Conservation (phyloP, 2,888 invertebrate genomes). For the Mystacides longicornis region DNA sequence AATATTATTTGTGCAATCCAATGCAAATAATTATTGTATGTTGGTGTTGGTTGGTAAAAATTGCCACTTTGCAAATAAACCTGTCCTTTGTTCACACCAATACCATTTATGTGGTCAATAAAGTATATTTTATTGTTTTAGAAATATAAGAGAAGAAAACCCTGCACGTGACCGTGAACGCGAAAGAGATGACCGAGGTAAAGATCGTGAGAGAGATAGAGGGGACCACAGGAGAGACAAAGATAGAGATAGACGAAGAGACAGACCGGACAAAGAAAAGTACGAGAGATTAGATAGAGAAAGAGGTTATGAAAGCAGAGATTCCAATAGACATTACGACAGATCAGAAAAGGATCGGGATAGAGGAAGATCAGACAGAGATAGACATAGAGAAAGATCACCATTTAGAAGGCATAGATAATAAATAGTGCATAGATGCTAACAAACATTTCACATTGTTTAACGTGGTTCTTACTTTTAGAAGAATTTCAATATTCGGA, state of each 20-base stretch:
- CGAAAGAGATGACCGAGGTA: constrained; percentile 27
- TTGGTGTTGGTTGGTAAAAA: too few relatives aligned
- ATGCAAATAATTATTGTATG: too few relatives aligned
- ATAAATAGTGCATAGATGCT: neutral
- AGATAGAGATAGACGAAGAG: constrained; percentile 10
- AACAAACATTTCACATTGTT: too few relatives aligned
- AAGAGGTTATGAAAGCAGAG: constrained; percentile 31
- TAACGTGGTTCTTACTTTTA: too few relatives aligned
- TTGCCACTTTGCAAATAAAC: too few relatives aligned
- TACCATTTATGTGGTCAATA: too few relatives aligned
- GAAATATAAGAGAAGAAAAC: constrained; percentile 39
- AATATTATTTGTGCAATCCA: too few relatives aligned
- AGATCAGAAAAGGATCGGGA: constrained; percentile 32
- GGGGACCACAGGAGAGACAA: constrained; percentile 32
- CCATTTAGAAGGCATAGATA: constrained; percentile 14
- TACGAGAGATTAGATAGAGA: constrained; percentile 4
- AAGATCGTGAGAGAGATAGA: constrained; percentile 27
- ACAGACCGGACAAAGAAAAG: neutral
- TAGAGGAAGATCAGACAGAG: constrained; percentile 27
- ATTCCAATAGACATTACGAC: constrained; percentile 28
- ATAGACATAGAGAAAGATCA: constrained; percentile 16
- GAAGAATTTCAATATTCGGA: too few relatives aligned
- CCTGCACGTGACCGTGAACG: constrained; percentile 30
- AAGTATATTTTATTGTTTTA: constrained; percentile 35
- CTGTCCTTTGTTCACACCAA: too few relatives aligned